These are phyloP conservation scores for Hypothenemus hampei DNA, from an alignment of 1,140 invertebrate species.

Conservation along the genomic window DNA sequence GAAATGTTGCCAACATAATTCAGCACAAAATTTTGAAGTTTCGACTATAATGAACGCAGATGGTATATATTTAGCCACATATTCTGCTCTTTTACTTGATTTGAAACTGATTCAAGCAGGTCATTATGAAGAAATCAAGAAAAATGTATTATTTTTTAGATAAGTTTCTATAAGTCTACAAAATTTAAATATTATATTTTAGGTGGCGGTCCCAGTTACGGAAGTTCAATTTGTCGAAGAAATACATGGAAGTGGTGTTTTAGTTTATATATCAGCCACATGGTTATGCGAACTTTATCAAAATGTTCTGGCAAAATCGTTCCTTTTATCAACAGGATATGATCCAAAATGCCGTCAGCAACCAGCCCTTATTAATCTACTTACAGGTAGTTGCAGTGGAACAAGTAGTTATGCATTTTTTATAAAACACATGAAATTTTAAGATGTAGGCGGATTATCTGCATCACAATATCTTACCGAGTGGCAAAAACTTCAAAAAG, in stretches of 20 bases:
- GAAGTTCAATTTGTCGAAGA: slow-evolving; percentile 85
- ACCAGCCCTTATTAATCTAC: slow-evolving; percentile 67
- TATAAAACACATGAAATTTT: slow-evolving; percentile 35
- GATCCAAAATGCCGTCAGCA: slow-evolving; percentile 54
- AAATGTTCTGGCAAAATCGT: slow-evolving; percentile 69
- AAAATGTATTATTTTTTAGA: slow-evolving; percentile 52
- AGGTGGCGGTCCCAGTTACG: slow-evolving; percentile 58
- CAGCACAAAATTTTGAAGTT: slow-evolving; percentile 52
- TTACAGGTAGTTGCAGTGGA: slow-evolving; percentile 76
- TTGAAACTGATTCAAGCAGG: slow-evolving; percentile 71
- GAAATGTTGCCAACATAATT: slow-evolving; percentile 81
- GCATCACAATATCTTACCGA: slow-evolving; percentile 77
- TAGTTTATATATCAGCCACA: slow-evolving; percentile 84
- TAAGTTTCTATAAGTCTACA: not conserved
- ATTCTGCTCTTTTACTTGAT: slow-evolving; percentile 76
- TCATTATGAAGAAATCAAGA: slow-evolving; percentile 64
- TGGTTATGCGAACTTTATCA: slow-evolving; percentile 91
- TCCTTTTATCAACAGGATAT: slow-evolving; percentile 66
- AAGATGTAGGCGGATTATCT: slow-evolving; percentile 79
- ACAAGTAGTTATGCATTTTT: too few species aligned
- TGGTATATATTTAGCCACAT: slow-evolving; percentile 88
- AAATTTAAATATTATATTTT: slow-evolving; percentile 11
- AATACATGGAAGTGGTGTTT: slow-evolving; percentile 82
- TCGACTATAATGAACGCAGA: slow-evolving; percentile 89
- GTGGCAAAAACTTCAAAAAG: slow-evolving; percentile 74